A percentile compares a stretch with the other conserved stretches of the same genome.
phyloP scores from a whole-genome alignment of 2,888 invertebrate species.

The Mactromeris polynyma region DNA sequence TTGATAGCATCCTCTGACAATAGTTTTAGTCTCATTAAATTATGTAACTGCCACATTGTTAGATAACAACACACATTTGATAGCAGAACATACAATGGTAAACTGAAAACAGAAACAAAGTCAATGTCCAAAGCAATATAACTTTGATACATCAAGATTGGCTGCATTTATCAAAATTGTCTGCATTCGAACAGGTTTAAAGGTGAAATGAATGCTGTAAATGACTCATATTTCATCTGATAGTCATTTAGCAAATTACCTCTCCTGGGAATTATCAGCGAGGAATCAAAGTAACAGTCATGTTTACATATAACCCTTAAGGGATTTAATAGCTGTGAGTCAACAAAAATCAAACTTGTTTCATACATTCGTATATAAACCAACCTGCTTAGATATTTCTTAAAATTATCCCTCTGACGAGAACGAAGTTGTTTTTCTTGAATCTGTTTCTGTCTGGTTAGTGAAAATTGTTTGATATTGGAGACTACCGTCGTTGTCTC shows the following conservation, averaged over 20 bases:
- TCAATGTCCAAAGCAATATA: no score
- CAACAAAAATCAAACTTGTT: no score
- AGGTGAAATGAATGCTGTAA: no score
- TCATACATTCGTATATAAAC: not conserved
- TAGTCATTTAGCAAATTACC: no score
- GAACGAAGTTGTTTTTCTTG: conserved; percentile 79
- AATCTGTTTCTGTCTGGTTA: conserved; percentile 74
- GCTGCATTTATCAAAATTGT: no score
- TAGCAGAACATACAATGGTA: conserved; percentile 37
- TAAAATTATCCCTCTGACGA: conserved; percentile 80
- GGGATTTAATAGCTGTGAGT: no score
- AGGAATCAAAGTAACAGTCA: no score
- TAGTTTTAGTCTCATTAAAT: conserved; percentile 34
- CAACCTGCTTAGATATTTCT: conserved; percentile 58
- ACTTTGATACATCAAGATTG: no score
- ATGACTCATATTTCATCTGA: no score
- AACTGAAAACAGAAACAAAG: conserved; percentile 48
- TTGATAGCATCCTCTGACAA: not conserved
- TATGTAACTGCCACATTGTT: conserved; percentile 62
- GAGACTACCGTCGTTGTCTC: conserved; percentile 55
- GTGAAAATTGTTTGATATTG: conserved; percentile 64
- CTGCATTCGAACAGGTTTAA: not conserved
- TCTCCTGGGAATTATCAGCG: no score
- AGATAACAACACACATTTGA: conserved; percentile 46
- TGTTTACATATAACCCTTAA: no score